Evolutionary conservation across 92 coral and sea anemone genomes (phyloP).

Genomic region (Umimayanthus chanpuru): DNA sequence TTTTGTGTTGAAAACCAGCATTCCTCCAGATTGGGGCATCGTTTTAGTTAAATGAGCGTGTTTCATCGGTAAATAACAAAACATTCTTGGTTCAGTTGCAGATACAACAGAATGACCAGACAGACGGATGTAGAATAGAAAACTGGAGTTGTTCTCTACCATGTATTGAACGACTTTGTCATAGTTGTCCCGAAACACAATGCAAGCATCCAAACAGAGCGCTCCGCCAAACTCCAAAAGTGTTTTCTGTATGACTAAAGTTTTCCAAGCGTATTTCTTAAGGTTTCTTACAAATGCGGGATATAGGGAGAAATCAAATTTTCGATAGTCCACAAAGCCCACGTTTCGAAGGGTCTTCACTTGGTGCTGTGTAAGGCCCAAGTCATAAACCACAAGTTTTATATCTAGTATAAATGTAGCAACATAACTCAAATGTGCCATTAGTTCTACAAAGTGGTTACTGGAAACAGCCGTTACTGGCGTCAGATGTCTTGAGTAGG

Average conservation of each 20-base stretch:
- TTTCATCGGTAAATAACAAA: no score
- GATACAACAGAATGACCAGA: slow-evolving; percentile 24
- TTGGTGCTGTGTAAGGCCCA: slow-evolving; percentile 40
- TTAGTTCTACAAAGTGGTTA: slow-evolving; percentile 53
- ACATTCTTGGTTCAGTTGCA: neutral
- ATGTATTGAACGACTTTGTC: slow-evolving; percentile 30
- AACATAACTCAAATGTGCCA: slow-evolving; percentile 27
- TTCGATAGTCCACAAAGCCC: slow-evolving; percentile 45
- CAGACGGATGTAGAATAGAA: no score
- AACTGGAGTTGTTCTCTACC: slow-evolving; percentile 20
- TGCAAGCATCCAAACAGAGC: slow-evolving; percentile 56
- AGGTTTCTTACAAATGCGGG: slow-evolving; percentile 45
- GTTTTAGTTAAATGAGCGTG: neutral
- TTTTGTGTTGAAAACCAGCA: no score
- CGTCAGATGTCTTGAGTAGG: slow-evolving; percentile 23
- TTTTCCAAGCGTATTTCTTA: slow-evolving; percentile 55
- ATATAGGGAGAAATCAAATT: slow-evolving; percentile 47
- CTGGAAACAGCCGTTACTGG: slow-evolving; percentile 59
- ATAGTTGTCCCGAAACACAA: slow-evolving; percentile 14
- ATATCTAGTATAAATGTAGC: slow-evolving; percentile 36
- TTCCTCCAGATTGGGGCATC: slow-evolving; percentile 46
- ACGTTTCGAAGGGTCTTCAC: neutral
- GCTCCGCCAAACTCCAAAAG: slow-evolving; percentile 51
- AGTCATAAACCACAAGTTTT: slow-evolving; percentile 51
- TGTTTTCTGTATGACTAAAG: slow-evolving; percentile 43